Evolutionary conservation across 1,140 invertebrate species (phyloP), one percentile per base, ranked within the genome.

Genomic region (Anoplophora glabripennis): DNA sequence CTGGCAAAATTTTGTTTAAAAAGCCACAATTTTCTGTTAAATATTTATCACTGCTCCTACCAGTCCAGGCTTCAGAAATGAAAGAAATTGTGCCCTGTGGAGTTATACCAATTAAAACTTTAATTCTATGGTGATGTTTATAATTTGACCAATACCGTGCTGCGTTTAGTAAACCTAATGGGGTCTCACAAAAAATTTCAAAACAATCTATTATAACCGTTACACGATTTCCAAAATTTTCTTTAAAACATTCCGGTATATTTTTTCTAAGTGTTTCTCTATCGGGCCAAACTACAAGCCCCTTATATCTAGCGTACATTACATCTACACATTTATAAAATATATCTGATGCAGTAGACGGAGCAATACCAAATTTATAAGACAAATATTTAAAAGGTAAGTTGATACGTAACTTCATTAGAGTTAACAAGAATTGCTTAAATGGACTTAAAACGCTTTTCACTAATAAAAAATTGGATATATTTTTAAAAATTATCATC

Each of bases 161-260:
- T 28, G 21, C 21, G 5, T 28, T n/a, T n/a, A n/a, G n/a, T n/a
- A n/a, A n/a, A 5, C 21, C 21, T n/a, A n/a, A n/a, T 28, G 21
- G 21, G 2, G 21, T 28, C 5, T 28, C 21, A 28, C 3, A 3
- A 28, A 3, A 28, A 3, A 28, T 28, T 28, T 28, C 21, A 28
- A 28, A 28, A 5, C 21, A 28, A 28, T 61, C 59, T 18, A 61
- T 61, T 34, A 61, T 61, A 1, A 61, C 44, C 21, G 33, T 36
- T 59, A 49, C 34, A 47, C 44, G 58, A 48, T 49, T 14, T 8
- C 37, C 53, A 57, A 61, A 61, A 49, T 34, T 40, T 51, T 57
- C 53, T 45, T 53, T 59, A 14, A 59, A 59, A 28, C 57, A 59
- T 28, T 17, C n/a, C 3, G 57, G 57, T 10, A 59, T 42, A 44